Evolutionary conservation across 1,140 invertebrate genomes (phyloP), one percentile per base, ranked within the genome.

Genomic region (Drosophila chauvacae): DNA sequence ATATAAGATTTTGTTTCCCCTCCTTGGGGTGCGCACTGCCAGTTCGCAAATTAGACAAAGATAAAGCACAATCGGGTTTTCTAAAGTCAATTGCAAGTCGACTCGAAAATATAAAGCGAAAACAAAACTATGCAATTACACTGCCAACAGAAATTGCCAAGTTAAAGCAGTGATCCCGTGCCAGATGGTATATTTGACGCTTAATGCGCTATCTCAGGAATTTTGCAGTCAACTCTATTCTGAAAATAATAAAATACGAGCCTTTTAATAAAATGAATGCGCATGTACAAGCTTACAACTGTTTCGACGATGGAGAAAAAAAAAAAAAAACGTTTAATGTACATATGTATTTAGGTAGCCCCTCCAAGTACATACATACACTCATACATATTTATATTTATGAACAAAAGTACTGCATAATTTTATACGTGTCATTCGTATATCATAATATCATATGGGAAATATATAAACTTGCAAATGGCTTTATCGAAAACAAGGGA

Each of bases 1-100:
- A 92, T 92, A 92, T 92, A 92, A 92, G 91, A 92, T 83, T 86
- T 88, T 91, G 76, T 85, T 83, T 92, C 83, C 88, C 82, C 88
- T 91, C 76, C 91, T 83, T 91, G 83, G 91, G 88, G 83, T 91
- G 88, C 73, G 87, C 83, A 90, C 81, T 77, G 69, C 70, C 78
- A 91, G 78, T 82, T 91, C 86, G 74, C 79, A 80, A 91, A 90
- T 82, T 77, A 61, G 61, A 59, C 68, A 78, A 62, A 23, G 44
- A 63, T 71, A 56, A 74, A 50, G 53, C 51, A 71, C 57, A 72
- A 55, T 77, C 56, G 41, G 57, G 57, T 66, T 74, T 42, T 42
- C 44, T 53, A 26, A 47, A 59, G 42, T 71, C 66, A 70, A 58
- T 71, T 26, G 50, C 26, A 59, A 59, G 53, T 59, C 57, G 65